Percentiles rank a stretch among this genome's conserved stretches.
Conservation (phyloP, 2,797 vertebrate species). For the Chelonia mydas region DNA sequence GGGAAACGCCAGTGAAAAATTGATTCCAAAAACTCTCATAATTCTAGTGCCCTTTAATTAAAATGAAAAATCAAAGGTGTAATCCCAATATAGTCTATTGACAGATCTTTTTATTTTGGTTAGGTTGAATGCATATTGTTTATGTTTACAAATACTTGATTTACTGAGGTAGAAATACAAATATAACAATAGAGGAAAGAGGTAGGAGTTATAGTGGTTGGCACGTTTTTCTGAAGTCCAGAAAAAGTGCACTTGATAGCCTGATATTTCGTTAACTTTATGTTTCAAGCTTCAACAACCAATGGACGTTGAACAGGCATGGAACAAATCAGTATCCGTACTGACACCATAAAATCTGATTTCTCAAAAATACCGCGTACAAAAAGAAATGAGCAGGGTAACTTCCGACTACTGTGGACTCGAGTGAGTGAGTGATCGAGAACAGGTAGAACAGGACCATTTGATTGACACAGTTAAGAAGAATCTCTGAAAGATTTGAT, state of each 20-base stretch:
- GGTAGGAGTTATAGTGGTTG: not conserved
- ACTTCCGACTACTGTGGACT: not conserved
- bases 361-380: not conserved
- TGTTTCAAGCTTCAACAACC: not conserved
- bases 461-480: not conserved
- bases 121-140: not conserved
- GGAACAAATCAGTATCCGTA: conserved; percentile 7
- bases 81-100: not conserved
- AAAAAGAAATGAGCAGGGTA: not conserved
- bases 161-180: not conserved
- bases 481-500: not conserved
- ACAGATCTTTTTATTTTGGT: not conserved
- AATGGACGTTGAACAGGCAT: not conserved
- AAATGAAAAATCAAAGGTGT: not conserved
- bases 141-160: not conserved
- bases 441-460: not conserved
- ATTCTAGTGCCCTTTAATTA: not conserved
- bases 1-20: not conserved
- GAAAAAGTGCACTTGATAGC: not conserved
- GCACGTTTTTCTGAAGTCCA: not conserved
- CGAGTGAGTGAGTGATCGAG: not conserved
- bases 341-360: not conserved
- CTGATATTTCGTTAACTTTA: not conserved
- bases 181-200: not conserved
- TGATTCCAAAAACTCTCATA: not conserved